These are phyloP conservation scores for Megaleporinus macrocephalus DNA, from an alignment of 2,113 vertebrate genomes.

Conservation along the genomic window DNA sequence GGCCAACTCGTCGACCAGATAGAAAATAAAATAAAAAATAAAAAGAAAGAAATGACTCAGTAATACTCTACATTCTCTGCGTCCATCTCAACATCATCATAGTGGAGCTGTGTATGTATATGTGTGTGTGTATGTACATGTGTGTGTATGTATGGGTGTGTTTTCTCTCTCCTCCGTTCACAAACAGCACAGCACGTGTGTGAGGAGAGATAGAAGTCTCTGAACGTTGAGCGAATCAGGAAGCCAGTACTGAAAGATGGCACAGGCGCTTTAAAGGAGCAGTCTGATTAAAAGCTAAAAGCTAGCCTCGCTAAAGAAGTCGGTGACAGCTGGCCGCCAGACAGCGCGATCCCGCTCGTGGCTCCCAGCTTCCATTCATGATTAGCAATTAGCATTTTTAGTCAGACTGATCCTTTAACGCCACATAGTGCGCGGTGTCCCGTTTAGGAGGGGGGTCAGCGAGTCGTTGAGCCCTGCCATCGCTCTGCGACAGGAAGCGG, in stretches of 20 bases:
- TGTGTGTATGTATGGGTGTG: not conserved
- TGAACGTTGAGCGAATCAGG: slow-evolving; percentile 40
- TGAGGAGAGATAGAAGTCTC: slow-evolving; percentile 21
- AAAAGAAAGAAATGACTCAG: slow-evolving; percentile 8
- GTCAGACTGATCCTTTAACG: slow-evolving; percentile 76
- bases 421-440: slow-evolving; percentile 71
- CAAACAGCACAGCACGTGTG: slow-evolving; percentile 49
- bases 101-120: not conserved
- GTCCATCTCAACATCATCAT: slow-evolving; percentile 22
- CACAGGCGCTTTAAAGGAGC: slow-evolving; percentile 44
- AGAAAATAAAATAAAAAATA: not conserved
- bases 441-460: slow-evolving; percentile 76
- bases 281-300: slow-evolving; percentile 6
- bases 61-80: slow-evolving; percentile 46
- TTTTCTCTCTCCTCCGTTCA: slow-evolving; percentile 20
- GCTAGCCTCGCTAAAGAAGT: no score
- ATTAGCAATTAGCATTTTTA: not conserved
- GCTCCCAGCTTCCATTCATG: not conserved
- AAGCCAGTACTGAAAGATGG: slow-evolving; percentile 75
- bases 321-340: no score
- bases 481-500: slow-evolving; percentile 70
- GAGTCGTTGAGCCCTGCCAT: slow-evolving; percentile 64
- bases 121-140: not conserved
- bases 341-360: not conserved
- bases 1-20: not conserved